A percentile compares a stretch with the other conserved stretches of the same genome.
Conservation (phyloP, 2,113 vertebrate genomes). For the Mus pahari region DNA sequence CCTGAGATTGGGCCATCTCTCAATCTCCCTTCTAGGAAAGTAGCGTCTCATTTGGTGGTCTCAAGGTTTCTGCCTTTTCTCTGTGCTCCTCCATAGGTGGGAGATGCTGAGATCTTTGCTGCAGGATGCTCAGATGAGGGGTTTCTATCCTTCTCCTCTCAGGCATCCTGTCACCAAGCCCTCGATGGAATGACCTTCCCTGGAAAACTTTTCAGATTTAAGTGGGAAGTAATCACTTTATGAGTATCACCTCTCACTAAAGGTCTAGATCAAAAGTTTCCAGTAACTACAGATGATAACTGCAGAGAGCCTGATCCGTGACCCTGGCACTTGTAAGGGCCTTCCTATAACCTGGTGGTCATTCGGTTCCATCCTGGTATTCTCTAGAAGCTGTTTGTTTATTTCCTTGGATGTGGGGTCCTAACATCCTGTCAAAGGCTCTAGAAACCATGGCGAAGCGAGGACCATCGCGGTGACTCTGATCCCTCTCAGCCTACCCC, state of each 20-base stretch:
- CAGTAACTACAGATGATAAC: background rate
- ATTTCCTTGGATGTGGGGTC: background rate
- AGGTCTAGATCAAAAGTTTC: background rate
- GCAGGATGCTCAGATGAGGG: background rate
- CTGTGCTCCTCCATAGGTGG: background rate
- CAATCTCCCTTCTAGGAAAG: background rate
- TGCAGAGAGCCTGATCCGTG: background rate
- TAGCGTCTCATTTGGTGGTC: background rate
- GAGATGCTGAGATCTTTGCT: background rate
- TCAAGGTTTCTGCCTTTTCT: background rate
- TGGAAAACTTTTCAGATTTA: background rate
- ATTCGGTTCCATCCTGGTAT: background rate
- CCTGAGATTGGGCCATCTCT: background rate
- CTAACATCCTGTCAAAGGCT: background rate
- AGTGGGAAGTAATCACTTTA: background rate
- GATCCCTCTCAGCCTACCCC: background rate
- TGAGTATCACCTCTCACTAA: background rate
- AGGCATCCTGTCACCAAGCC: background rate
- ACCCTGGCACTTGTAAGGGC: background rate
- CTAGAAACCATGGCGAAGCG: background rate
- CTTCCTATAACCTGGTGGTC: background rate
- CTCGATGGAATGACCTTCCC: background rate
- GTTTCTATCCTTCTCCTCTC: background rate
- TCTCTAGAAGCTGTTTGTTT: background rate
- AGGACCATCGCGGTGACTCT: background rate